Conservation (phyloP, 2,888 invertebrate genomes). For the Drosophila testacea region DNA sequence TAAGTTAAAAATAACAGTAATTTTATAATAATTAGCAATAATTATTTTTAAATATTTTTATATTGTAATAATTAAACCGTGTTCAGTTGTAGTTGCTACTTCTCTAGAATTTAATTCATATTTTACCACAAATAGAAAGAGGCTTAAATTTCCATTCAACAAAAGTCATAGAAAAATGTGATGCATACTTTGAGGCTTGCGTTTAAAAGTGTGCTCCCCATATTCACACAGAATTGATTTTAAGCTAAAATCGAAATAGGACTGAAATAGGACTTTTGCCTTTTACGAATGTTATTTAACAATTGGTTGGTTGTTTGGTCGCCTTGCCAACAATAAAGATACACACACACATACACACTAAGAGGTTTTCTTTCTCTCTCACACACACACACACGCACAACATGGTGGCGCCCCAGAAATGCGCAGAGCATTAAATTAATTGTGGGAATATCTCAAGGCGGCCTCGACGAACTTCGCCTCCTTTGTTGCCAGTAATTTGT, state of each 20-base stretch:
- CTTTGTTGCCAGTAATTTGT: slow-evolving; percentile 52
- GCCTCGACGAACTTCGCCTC: slow-evolving; percentile 51
- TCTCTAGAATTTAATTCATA: neutral
- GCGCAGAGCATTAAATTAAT: slow-evolving; percentile 68
- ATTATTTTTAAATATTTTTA: neutral
- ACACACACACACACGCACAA: slow-evolving; percentile 16
- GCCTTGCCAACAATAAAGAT: slow-evolving; percentile 8
- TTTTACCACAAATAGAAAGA: neutral
- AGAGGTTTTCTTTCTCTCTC: neutral
- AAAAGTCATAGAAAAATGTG: neutral
- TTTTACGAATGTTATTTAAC: slow-evolving; percentile 5
- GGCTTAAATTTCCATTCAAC: neutral
- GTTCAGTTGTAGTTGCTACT: neutral
- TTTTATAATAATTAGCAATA: no score
- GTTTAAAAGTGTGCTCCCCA: neutral
- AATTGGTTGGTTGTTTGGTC: slow-evolving; percentile 6
- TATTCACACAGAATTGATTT: neutral
- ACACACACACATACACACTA: neutral
- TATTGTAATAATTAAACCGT: neutral
- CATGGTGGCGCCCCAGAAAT: slow-evolving; percentile 49
- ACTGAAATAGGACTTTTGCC: neutral
- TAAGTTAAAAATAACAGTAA: no score
- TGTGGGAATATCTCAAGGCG: slow-evolving; percentile 68
- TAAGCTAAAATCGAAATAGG: neutral
- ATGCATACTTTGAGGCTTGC: neutral